phyloP scores from a whole-genome alignment of 2,797 vertebrate species.

The Micromesistius poutassou region DNA sequence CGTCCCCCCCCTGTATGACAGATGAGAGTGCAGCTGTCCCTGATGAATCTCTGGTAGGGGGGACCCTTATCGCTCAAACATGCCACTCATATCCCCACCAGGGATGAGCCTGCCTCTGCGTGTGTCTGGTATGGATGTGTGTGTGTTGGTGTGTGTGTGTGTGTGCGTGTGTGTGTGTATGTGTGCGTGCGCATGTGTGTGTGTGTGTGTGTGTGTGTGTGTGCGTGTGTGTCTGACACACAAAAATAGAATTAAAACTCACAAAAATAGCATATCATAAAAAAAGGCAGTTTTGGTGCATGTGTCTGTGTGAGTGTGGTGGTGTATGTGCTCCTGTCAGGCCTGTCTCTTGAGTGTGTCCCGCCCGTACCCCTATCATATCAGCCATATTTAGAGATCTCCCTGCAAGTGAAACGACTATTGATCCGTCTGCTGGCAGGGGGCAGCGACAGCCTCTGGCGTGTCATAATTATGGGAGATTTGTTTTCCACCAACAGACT shows the following conservation, averaged over 20 bases:
- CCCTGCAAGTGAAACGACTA: slow-evolving; percentile 41
- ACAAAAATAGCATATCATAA: no score
- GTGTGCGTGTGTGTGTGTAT: no score
- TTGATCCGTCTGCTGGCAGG: slow-evolving; percentile 28
- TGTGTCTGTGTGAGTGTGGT: background rate
- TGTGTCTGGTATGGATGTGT: no score
- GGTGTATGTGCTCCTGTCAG: no score
- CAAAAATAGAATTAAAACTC: no score
- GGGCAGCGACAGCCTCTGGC: slow-evolving; percentile 1
- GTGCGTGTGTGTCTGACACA: background rate
- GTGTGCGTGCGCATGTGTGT: no score
- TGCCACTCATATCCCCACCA: slow-evolving; percentile 43
- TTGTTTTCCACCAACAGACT: background rate
- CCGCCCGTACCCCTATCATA: slow-evolving; percentile 18
- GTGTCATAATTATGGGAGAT: slow-evolving; percentile 31
- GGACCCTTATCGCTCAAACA: slow-evolving; percentile 49
- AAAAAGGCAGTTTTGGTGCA: background rate
- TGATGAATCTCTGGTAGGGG: slow-evolving; percentile 54
- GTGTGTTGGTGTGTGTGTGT: no score
- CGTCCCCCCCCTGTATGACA: slow-evolving; percentile 23
- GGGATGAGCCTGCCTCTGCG: no score
- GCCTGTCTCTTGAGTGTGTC: background rate
- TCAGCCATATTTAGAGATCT: slow-evolving; percentile 45
- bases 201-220: no score
- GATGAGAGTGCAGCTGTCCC: slow-evolving; percentile 52